Base-by-base conservation (phyloP, 2,888 invertebrate genomes). In the Amphiduros pacificus region DNA sequence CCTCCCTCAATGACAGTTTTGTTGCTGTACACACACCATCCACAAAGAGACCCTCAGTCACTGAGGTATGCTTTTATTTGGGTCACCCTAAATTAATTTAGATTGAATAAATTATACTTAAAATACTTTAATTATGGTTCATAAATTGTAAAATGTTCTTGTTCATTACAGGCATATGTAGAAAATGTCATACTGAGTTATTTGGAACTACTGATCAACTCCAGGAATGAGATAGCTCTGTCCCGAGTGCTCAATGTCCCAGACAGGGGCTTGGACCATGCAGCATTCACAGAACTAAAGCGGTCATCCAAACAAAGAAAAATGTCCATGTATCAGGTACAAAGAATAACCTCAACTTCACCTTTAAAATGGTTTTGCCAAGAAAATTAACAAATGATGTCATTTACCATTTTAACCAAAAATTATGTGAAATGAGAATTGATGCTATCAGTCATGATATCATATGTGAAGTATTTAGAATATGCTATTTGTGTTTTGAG, bases 241-340 rank as follows among this genome's bases (percentile, higher is more conserved):
- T 78, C 81, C 1, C 69, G 76, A 29, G 72, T 74, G 5, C 71
- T 82, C 63, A 80, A 80, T 63, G 73, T 77, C 1, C 82, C 82
- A 14, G 74, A 81, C 52, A 69, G 81, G 59, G 77, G 73, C 36
- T 67, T 82, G 3, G 74, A 76, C 55, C 79, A 80, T 56, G 55
- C 67, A 29, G 80, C 81, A 11, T 82, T 82, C 65, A 81, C 81
- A n/a, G 74, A 71, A 28, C 66, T 82, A 22, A 82, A 80, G 62
- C 75, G 76, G 60, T 68, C 70, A 27, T 70, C 81, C 26, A 62
- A 71, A 32, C 58, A 63, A 28, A 67, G 71, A 49, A 62, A 69
- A 28, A 73, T 81, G 69, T 76, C 82, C 9, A 79, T 82, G 77
- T 82, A 76, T 60, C 80, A 79, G 77, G 80, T 78, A 51, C 24